Percentiles rank a stretch among this genome's conserved stretches.
phyloP scores from a whole-genome alignment of 2,797 vertebrate species.

The Antennarius maculatus region DNA sequence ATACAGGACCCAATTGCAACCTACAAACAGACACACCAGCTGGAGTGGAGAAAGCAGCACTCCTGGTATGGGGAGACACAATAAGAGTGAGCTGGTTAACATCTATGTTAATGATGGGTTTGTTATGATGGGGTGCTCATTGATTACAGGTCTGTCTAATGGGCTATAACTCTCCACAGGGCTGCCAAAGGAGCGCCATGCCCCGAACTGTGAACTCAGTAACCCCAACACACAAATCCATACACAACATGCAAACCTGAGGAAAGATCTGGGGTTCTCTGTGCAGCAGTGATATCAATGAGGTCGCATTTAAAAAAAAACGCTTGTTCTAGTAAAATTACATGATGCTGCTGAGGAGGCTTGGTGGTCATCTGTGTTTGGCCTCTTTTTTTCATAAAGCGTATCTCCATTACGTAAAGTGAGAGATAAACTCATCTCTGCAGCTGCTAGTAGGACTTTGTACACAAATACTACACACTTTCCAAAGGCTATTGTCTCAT shows the following conservation, averaged over 20 bases:
- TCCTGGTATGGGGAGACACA: slow-evolving; percentile 68
- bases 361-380: not conserved
- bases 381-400: slow-evolving; percentile 11
- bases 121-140: slow-evolving; percentile 70
- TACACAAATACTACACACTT: slow-evolving; percentile 18
- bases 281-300: slow-evolving; percentile 56
- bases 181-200: slow-evolving; percentile 66
- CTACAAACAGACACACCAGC: slow-evolving; percentile 71
- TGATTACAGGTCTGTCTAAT: slow-evolving; percentile 83
- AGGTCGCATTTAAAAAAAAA: slow-evolving; percentile 58
- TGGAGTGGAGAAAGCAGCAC: slow-evolving; percentile 65
- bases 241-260: slow-evolving; percentile 55
- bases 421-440: not conserved
- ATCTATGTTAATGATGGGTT: slow-evolving; percentile 72
- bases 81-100: slow-evolving; percentile 57
- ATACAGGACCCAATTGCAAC: slow-evolving; percentile 67
- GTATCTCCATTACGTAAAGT: not conserved
- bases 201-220: slow-evolving; percentile 71
- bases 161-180: slow-evolving; percentile 73
- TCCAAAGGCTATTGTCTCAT: slow-evolving; percentile 24
- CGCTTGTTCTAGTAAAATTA: slow-evolving; percentile 66
- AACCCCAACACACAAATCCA: slow-evolving; percentile 62
- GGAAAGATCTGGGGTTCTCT: slow-evolving; percentile 58
- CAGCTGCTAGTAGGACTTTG: not conserved
- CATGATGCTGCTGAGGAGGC: slow-evolving; percentile 14